Conservation (phyloP, 1,140 invertebrate genomes). For the Maniola jurtina region DNA sequence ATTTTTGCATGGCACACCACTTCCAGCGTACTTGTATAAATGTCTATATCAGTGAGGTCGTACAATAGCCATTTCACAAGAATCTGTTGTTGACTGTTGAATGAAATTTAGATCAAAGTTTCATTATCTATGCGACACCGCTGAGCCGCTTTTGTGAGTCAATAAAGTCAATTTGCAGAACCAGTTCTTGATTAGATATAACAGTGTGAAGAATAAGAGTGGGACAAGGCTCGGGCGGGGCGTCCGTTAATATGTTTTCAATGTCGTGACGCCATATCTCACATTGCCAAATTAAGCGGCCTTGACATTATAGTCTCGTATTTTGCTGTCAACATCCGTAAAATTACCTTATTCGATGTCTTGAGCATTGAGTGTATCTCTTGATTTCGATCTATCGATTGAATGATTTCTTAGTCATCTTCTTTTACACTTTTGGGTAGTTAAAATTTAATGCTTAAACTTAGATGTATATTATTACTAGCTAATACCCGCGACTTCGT, state of each 20-base stretch:
- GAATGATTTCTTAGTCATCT: neutral
- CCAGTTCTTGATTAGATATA: conserved; percentile 30
- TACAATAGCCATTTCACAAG: neutral
- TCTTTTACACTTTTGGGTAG: too few relatives aligned
- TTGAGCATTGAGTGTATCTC: neutral
- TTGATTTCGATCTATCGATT: neutral
- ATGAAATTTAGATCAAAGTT: conserved; percentile 20
- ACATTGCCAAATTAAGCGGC: conserved; percentile 27
- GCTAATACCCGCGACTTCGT: too few relatives aligned
- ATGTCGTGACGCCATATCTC: conserved; percentile 36
- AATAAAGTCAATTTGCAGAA: conserved; percentile 26
- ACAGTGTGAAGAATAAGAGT: conserved; percentile 9
- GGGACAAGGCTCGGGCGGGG: conserved; percentile 20
- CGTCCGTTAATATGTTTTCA: conserved; percentile 37
- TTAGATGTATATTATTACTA: too few relatives aligned
- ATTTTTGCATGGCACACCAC: too few relatives aligned
- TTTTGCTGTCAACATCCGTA: conserved; percentile 21
- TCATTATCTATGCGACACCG: conserved; percentile 24
- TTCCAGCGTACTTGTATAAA: too few relatives aligned
- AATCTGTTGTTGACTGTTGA: neutral
- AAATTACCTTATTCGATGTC: conserved; percentile 18
- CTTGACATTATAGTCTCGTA: conserved; percentile 40
- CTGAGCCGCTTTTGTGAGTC: conserved; percentile 17
- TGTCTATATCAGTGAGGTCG: too few relatives aligned
- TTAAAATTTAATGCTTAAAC: too few relatives aligned